Base-by-base conservation (phyloP, 2,888 invertebrate species). In the Macrophya alboannulata region DNA sequence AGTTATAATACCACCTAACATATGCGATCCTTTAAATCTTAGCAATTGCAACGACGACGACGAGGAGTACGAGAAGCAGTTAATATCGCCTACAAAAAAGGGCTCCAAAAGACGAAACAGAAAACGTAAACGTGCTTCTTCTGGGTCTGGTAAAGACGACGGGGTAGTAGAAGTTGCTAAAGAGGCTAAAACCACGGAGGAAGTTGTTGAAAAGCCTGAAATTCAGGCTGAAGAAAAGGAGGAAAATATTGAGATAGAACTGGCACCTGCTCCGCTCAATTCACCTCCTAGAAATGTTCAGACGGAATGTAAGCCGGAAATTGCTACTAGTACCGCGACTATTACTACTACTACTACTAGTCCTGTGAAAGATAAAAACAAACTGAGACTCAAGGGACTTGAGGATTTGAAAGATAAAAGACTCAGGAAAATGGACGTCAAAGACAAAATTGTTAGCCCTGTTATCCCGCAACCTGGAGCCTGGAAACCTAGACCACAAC, bases 381-480 rank as follows among this genome's bases (percentile, higher is more conserved):
- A 90, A 86, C 88, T 92, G 62, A 89, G 91, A 43, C 87, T 93
- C 9, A 93, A 93, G 76, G 91, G 90, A n/a, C 87, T 93, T 15
- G 93, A 93, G 3, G 93, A 92, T 43, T 81, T 88, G 1, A 93
- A 93, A 76, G 93, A 93, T 62, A 93, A 93, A 83, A 89, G 93
- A 55, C 85, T 93, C 87, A 95, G 97, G 79, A 96, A 97, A 83
- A 94, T 96, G 93, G 97, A 97, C 90, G 95, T 95, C 0, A 95
- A 97, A 94, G 98, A 98, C 93, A 98, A 98, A 94, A 98, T 98
- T 89, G 98, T 98, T 17, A 98, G 98, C 91, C 98, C 98, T 0
- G 98, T 98, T 55, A 97, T 98, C 86, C 98, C 98, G 10, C 98
- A 98, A 92, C 98, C 98, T 0, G 98, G 98, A 3, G 96, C 97